A percentile compares a stretch with the other conserved stretches of the same genome.
Conservation (phyloP, 2,797 vertebrate genomes). For the Potorous gilbertii region DNA sequence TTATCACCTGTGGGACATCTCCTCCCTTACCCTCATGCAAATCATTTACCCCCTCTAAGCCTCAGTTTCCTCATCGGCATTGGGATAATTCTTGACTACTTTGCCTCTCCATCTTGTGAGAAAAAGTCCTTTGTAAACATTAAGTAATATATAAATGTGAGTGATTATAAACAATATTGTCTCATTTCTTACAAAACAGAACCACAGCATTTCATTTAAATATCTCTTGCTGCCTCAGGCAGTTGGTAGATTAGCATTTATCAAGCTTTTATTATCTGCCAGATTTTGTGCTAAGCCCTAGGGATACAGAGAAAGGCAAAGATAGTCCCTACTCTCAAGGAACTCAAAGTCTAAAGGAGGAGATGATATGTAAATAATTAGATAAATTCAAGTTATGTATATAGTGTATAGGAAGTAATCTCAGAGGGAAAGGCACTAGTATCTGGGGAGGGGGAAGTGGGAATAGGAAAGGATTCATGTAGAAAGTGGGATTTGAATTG, state of each 20-base stretch:
- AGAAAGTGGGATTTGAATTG: background rate
- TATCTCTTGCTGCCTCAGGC: background rate
- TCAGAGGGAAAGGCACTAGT: background rate
- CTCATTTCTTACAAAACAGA: background rate
- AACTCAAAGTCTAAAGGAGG: background rate
- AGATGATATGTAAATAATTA: background rate
- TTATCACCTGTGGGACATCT: background rate
- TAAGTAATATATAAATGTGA: background rate
- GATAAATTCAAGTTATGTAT: background rate
- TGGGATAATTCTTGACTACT: background rate
- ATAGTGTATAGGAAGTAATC: background rate
- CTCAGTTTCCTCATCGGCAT: background rate
- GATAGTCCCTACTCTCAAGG: background rate
- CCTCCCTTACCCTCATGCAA: background rate
- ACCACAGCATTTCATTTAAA: conserved; percentile 31
- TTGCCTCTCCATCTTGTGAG: background rate
- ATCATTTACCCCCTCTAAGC: background rate
- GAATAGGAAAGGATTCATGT: too few relatives aligned
- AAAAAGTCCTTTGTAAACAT: background rate
- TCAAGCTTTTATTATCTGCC: background rate
- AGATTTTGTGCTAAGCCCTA: background rate
- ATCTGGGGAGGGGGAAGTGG: too few relatives aligned
- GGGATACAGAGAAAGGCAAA: background rate
- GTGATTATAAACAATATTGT: background rate
- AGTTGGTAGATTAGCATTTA: background rate